These are phyloP conservation scores for Falco columbarius DNA, from an alignment of 2,797 vertebrate species.

Conservation along the genomic window DNA sequence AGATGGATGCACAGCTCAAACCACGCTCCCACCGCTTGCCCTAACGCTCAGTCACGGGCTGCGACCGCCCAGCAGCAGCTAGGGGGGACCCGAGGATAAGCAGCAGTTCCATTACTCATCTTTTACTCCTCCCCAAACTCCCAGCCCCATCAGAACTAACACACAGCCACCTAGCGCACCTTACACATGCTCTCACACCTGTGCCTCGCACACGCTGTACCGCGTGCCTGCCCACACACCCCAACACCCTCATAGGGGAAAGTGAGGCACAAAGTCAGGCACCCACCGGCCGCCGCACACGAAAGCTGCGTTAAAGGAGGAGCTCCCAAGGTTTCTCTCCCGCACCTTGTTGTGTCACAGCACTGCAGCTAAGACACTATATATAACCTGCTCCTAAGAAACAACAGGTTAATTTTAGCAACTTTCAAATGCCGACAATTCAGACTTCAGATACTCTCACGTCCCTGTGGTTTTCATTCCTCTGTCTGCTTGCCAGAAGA, in stretches of 20 bases:
- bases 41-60: fast-evolving
- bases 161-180: background rate
- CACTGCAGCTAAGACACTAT: background rate
- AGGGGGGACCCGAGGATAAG: background rate
- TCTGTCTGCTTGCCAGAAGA: slow-evolving; percentile 16
- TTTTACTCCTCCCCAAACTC: background rate
- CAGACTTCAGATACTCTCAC: background rate
- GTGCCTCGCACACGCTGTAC: fast-evolving
- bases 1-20: background rate
- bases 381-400: background rate
- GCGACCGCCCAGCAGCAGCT: background rate
- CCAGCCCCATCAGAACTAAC: background rate
- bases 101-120: background rate
- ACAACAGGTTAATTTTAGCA: slow-evolving; percentile 25
- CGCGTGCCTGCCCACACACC: fast-evolving
- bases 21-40: background rate
- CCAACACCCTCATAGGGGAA: background rate
- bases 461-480: background rate
- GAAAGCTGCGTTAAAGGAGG: background rate
- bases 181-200: fast-evolving
- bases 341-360: background rate
- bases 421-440: background rate
- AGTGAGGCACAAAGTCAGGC: background rate
- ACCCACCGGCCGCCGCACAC: fast-evolving
- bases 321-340: background rate